Evolutionary conservation across 1,140 invertebrate species (phyloP), one percentile per base, ranked within the genome.

Genomic region (Drosophila kepulauana): DNA sequence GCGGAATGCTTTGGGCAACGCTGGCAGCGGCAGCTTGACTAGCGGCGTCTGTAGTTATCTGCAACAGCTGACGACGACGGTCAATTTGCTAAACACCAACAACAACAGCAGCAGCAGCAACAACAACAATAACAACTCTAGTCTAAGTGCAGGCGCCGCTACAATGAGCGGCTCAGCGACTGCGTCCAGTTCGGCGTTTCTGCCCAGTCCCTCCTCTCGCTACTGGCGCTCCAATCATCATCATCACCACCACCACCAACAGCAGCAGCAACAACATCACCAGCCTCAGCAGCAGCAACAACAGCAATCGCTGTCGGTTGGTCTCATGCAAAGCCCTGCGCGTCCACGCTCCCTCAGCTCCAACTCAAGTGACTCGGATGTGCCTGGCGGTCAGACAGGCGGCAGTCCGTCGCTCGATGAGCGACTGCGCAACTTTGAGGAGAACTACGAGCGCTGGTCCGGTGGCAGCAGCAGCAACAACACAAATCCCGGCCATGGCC

Each of bases 381-480:
- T 86, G 93, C 93, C 75, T 93, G 69, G 93, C 48, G 94, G 94
- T 79, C 77, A 75, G 20, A 71, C 78, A 0, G 96, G 93, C 54
- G 93, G 87, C 80, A 94, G 82, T 87, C 96, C 95, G 1, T 95
- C 95, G 38, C 94, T 98, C 57, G 98, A 99, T 82, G 98, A 99
- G 91, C 94, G 98, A 65, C 97, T 99, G 46, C 92, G 93, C 92
- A 96, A 92, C 95, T 94, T 99, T 11, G 98, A 99, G 93, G 98
- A 98, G 92, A 98, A 97, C 91, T 98, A 97, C 85, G 97, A 98
- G 92, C 96, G 96, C 66, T 98, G 97, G 97, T 97, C 96, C 8
- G 96, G 96, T 7, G 94, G 95, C 8, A 95, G 95, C 28, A 93
- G 94, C 62, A 71, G 45, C 48, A 93, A 94, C 62, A 71, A 48